Evolutionary conservation across 2,797 vertebrate species (phyloP), one percentile per base, ranked within the genome.

Genomic region (Salarias fasciatus): DNA sequence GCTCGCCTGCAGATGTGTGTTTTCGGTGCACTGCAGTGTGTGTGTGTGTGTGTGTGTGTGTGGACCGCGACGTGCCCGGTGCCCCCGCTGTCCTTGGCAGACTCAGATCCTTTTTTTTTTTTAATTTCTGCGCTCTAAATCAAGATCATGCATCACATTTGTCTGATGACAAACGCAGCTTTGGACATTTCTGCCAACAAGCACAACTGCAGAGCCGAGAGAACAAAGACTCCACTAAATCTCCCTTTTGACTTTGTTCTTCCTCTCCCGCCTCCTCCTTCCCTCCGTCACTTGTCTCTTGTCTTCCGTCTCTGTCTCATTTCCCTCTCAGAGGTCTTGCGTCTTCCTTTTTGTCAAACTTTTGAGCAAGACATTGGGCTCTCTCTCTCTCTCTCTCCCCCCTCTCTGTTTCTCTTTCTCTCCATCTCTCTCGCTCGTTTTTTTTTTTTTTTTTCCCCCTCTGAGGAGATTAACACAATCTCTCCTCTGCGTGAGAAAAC

Each of bases 401-500:
- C 33, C 40, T 13, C 9, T 7, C 48, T 61, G n/a, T 59, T 43
- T 48, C 28, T 45, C 31, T 51, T 44, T 75, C 5, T 45, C 43
- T 52, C 54, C 42, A 45, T 71, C 47, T 57, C 47, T 59, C 70
- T 44, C n/a, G 54, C 44, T 3, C 18, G 24, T 24, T 24, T n/a
- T n/a, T 62, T 36, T 15, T 37, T 29, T 54, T 6, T 35, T 67
- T 52, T 53, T 29, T 57, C 49, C 14, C 79, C 79, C 87, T 88
- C 67, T 53, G 80, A 88, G 86, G 80, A 93, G 91, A 91, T 92
- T 92, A 91, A 63, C 84, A 70, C 88, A 91, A 91, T 92, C 91
- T 92, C 88, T 86, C 79, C 79, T 86, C 85, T 66, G 84, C 69
- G 80, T 84, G 86, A 90, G 84, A 90, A 91, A 88, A 92, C 90